Percentiles rank a stretch among this genome's conserved stretches.
These are phyloP conservation scores for Lycia hirtaria DNA, from an alignment of 2,888 invertebrate genomes.

Conservation along the genomic window DNA sequence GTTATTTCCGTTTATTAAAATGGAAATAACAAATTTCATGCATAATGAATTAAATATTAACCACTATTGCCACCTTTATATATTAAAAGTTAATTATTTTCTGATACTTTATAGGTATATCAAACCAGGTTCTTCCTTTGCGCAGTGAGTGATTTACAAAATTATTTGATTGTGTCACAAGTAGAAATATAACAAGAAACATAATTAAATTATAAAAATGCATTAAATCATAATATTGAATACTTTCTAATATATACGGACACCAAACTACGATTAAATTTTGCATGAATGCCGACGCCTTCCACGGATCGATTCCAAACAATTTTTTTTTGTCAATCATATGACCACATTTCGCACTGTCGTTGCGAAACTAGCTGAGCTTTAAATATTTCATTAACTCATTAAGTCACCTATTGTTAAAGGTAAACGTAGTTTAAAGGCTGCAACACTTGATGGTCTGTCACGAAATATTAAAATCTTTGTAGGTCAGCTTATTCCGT, in stretches of 20 bases:
- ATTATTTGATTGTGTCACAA: no score
- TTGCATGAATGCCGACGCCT: constrained; percentile 59
- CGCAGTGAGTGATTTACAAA: constrained; percentile 21
- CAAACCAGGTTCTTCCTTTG: no score
- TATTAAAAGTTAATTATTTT: no score
- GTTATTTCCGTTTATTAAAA: no score
- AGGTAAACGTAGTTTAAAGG: constrained; percentile 11
- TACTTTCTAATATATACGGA: constrained; percentile 61
- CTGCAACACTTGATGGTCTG: neutral
- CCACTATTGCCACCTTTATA: no score
- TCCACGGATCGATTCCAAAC: constrained; percentile 46
- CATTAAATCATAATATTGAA: constrained; percentile 57
- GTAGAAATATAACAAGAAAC: constrained; percentile 49
- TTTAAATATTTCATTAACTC: constrained; percentile 31
- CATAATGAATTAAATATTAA: no score
- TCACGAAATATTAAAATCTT: neutral
- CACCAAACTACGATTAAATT: constrained; percentile 65
- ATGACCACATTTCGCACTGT: constrained; percentile 48
- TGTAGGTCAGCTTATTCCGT: constrained; percentile 56
- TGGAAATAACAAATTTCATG: no score
- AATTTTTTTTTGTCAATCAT: constrained; percentile 42
- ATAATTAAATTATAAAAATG: constrained; percentile 53
- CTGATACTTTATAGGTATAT: no score
- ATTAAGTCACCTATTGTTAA: no score
- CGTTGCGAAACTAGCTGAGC: constrained; percentile 54